Percentiles rank a stretch among this genome's conserved stretches.
phyloP scores from a whole-genome alignment of 2,888 invertebrate species.

The Drosophila atroscutellata region DNA sequence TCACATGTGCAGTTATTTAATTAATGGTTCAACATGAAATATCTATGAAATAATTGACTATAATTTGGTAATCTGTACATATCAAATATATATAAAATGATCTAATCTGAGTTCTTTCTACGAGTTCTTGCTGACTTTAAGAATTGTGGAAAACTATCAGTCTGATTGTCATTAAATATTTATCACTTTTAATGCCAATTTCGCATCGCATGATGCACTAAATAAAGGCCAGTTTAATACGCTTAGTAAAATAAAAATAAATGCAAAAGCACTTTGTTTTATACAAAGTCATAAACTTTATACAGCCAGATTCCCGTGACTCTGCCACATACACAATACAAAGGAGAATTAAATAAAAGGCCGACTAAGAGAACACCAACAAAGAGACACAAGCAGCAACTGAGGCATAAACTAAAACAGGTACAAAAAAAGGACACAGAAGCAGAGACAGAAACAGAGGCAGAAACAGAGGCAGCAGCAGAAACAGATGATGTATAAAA shows the following conservation, averaged over 20 bases:
- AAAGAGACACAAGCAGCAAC: conserved; percentile 16
- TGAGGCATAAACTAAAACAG: conserved; percentile 36
- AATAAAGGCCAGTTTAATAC: conserved; percentile 45
- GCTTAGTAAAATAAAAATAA: conserved; percentile 54
- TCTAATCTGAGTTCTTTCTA: no score
- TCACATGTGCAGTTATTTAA: not conserved
- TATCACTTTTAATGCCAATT: conserved; percentile 18
- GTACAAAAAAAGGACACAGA: conserved; percentile 5
- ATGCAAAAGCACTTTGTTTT: conserved; percentile 53
- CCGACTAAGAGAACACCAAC: conserved; percentile 3
- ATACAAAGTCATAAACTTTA: conserved; percentile 51
- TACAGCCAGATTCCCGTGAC: conserved; percentile 33
- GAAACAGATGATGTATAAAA: conserved; percentile 74
- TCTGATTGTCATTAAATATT: conserved; percentile 38
- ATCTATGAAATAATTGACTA: not conserved
- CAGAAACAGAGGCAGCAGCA: conserved; percentile 48
- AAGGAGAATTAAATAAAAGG: conserved; percentile 61
- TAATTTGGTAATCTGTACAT: not conserved
- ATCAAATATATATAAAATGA: no score
- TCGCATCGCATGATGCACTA: conserved; percentile 23
- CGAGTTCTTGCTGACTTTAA: not conserved
- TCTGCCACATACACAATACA: conserved; percentile 25
- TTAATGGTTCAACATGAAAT: not conserved
- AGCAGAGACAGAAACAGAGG: conserved; percentile 32
- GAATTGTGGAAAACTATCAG: not conserved